A percentile compares a stretch with the other conserved stretches of the same genome.
phyloP scores from a whole-genome alignment of 2,797 vertebrate genomes.

The Spheniscus humboldti region DNA sequence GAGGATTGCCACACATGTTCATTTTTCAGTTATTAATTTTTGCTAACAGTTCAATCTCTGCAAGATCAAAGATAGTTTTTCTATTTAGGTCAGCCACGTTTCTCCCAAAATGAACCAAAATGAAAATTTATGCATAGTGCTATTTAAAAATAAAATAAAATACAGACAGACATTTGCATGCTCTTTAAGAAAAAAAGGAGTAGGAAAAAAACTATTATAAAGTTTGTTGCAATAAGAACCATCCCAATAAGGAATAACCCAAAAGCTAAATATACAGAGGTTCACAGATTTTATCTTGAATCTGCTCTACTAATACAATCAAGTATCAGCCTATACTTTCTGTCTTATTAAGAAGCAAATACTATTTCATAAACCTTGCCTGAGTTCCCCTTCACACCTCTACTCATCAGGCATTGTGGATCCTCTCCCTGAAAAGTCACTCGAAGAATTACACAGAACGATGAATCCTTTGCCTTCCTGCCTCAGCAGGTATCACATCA shows the following conservation, averaged over 20 bases:
- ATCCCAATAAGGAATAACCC: not conserved
- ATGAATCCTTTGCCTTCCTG: not conserved
- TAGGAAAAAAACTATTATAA: not conserved
- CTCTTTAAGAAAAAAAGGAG: not conserved
- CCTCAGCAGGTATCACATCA: not conserved
- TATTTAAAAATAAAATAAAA: constrained; percentile 12
- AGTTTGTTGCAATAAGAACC: not conserved
- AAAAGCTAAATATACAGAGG: not conserved
- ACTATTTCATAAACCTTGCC: not conserved
- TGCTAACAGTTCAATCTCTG: constrained; percentile 49
- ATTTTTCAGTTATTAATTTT: constrained; percentile 55
- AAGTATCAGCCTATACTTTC: not conserved
- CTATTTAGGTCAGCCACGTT: constrained; percentile 54
- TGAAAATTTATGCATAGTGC: not conserved
- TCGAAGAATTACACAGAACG: not conserved
- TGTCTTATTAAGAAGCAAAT: not conserved
- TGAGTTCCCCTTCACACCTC: not conserved
- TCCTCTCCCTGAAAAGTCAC: not conserved
- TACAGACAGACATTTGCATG: not conserved
- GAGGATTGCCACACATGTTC: constrained; percentile 24
- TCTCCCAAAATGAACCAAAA: constrained; percentile 35
- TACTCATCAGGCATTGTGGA: not conserved
- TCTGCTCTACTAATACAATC: not conserved
- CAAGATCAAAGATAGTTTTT: constrained; percentile 53
- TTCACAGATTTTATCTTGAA: not conserved